Evolutionary conservation across 2,113 vertebrate species (phyloP).

Genomic region (Hydrolagus affinis): DNA sequence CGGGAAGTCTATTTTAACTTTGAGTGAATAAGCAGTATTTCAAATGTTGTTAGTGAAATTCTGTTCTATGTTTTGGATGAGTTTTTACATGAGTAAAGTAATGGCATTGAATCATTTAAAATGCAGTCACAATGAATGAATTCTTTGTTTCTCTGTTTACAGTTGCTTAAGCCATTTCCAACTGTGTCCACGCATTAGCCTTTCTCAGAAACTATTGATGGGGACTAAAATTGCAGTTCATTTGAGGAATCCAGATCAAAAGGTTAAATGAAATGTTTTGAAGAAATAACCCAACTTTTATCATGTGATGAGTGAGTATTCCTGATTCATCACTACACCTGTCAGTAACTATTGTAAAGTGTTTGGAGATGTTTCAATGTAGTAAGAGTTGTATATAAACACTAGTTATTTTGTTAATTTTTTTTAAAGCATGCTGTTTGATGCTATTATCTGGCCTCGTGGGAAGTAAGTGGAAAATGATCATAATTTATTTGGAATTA

Average conservation of each 20-base stretch:
- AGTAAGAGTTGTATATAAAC: too few relatives aligned
- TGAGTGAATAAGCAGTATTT: background rate
- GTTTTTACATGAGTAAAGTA: background rate
- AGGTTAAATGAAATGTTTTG: constrained; percentile 13
- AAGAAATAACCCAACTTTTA: background rate
- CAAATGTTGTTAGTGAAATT: background rate
- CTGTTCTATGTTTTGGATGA: background rate
- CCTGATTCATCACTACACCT: background rate
- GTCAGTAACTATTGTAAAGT: background rate
- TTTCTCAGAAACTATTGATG: background rate
- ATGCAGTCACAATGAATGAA: background rate
- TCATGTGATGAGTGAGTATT: background rate
- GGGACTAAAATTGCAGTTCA: background rate
- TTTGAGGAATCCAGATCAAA: background rate
- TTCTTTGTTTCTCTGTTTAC: background rate
- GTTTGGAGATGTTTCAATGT: too few relatives aligned
- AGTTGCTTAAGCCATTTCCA: background rate
- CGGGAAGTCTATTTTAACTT: background rate
- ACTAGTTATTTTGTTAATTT: background rate
- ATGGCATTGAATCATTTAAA: background rate
- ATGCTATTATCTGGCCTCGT: background rate
- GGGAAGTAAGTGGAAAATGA: background rate
- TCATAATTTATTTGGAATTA: background rate
- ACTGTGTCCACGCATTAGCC: background rate
- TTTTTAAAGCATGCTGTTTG: background rate